Base-by-base conservation (phyloP, 2,888 invertebrate species). In the Cephus nigrinus region DNA sequence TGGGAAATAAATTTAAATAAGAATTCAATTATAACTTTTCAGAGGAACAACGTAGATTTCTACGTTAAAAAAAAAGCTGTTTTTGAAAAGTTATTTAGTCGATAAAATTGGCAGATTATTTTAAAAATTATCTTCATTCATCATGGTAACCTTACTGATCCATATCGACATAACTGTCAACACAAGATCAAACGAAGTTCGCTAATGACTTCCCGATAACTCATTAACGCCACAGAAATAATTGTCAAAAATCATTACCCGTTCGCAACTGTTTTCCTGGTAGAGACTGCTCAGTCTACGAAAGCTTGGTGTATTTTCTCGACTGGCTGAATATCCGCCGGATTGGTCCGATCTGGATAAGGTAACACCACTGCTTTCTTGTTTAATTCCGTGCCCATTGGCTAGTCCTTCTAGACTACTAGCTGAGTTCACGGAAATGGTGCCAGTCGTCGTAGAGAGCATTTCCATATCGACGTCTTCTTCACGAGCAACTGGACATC, bases 241-340 rank as follows among this genome's bases (percentile, higher is more conserved):
- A 23, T 55, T 55, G 5, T 55, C 23, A 55, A 55, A 55, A 55
- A 23, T 78, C 69, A 84, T 87, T 88, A 89, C 89, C 88, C 82
- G 82, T 68, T 86, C 86, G 32, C 80, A 78, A 82, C 81, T 84
- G 78, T 84, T 86, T 33, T 90, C 88, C 75, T 81, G 84, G 78
- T 84, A 86, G 31, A 89, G 81, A 76, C 84, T 88, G 74, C 93
- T 92, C 83, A 93, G 92, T 88, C 93, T 92, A 81, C 92, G 93
- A 83, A 94, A 93, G 84, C 93, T 94, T 32, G 94, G 94, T 11
- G 94, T 93, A 80, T 93, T 92, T 81, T 94, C 93, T 71, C 93
- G 89, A 83, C 92, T 93, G 4, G 84, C 79, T 3, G 88, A 89
- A 78, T 82, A 82, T n/a, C 83, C 86, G 15, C 83, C 81, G 1